These are phyloP conservation scores for Lumbricus terrestris DNA, from an alignment of 2,888 invertebrate species.

Conservation along the genomic window DNA sequence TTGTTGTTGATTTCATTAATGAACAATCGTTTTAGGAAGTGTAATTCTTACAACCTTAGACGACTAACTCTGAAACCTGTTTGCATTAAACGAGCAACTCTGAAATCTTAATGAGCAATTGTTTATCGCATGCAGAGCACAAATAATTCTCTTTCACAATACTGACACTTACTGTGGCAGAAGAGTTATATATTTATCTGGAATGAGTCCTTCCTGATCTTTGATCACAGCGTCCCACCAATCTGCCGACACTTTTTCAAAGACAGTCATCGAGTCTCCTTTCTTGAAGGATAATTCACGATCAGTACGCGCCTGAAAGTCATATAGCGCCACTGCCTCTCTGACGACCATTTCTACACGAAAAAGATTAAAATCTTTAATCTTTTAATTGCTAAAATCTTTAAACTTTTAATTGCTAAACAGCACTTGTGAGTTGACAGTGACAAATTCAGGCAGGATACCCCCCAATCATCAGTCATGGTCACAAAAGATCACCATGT, in stretches of 20 bases:
- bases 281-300: slow-evolving; percentile 76
- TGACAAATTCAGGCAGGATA: background rate
- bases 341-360: slow-evolving; percentile 66
- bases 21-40: background rate
- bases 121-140: background rate
- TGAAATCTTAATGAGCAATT: background rate
- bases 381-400: background rate
- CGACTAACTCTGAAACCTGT: background rate
- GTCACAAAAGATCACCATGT: background rate
- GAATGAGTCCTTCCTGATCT: slow-evolving; percentile 69
- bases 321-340: slow-evolving; percentile 78
- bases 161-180: background rate
- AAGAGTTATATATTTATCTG: slow-evolving; percentile 70
- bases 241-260: slow-evolving; percentile 76
- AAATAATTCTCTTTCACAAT: background rate
- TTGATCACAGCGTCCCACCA: slow-evolving; percentile 74
- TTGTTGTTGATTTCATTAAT: background rate
- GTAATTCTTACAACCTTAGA: background rate
- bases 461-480: background rate
- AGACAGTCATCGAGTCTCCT: slow-evolving; percentile 73
- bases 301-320: slow-evolving; percentile 75
- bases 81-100: background rate
- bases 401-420: background rate
- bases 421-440: too few relatives aligned
- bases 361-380: background rate